Evolutionary conservation across 1,140 invertebrate species (phyloP).

Genomic region (Drosophila pandora): DNA sequence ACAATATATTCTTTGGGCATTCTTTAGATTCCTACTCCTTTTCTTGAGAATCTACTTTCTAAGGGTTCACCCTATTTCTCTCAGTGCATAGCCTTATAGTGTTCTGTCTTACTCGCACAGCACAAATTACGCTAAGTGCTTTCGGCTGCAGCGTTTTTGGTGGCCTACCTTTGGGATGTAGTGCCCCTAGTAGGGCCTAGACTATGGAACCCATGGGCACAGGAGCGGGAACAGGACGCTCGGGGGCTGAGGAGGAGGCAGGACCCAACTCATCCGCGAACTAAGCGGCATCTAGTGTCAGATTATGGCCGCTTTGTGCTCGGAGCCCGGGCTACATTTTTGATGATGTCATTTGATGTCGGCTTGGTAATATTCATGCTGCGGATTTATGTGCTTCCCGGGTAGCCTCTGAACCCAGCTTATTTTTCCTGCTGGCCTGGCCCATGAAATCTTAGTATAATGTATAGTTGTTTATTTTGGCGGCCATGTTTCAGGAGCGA

Average conservation of each 20-base stretch:
- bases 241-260: not conserved
- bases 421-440: not conserved
- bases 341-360: slow-evolving; percentile 79
- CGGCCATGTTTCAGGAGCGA: slow-evolving; percentile 22
- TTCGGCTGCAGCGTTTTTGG: slow-evolving; percentile 70
- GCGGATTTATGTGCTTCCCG: slow-evolving; percentile 57
- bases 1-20: too few species aligned
- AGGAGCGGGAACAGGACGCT: not conserved
- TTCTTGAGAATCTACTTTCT: too few species aligned
- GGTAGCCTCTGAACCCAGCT: slow-evolving; percentile 1
- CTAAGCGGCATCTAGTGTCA: slow-evolving; percentile 77
- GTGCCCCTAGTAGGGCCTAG: not conserved
- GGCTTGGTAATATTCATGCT: slow-evolving; percentile 69
- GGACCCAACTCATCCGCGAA: slow-evolving; percentile 38
- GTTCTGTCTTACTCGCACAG: slow-evolving; percentile 30
- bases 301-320: slow-evolving; percentile 78
- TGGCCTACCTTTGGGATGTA: slow-evolving; percentile 55
- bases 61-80: slow-evolving; percentile 14
- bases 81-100: slow-evolving; percentile 13
- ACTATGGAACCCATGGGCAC: not conserved
- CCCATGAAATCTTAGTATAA: slow-evolving; percentile 51
- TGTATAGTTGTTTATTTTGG: slow-evolving; percentile 27
- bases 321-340: slow-evolving; percentile 66
- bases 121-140: slow-evolving; percentile 80
- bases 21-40: too few species aligned